Percentiles rank a stretch among this genome's conserved stretches.
These are phyloP conservation scores for Nomada goodeniana DNA, from an alignment of 2,888 invertebrate genomes.

Conservation along the genomic window DNA sequence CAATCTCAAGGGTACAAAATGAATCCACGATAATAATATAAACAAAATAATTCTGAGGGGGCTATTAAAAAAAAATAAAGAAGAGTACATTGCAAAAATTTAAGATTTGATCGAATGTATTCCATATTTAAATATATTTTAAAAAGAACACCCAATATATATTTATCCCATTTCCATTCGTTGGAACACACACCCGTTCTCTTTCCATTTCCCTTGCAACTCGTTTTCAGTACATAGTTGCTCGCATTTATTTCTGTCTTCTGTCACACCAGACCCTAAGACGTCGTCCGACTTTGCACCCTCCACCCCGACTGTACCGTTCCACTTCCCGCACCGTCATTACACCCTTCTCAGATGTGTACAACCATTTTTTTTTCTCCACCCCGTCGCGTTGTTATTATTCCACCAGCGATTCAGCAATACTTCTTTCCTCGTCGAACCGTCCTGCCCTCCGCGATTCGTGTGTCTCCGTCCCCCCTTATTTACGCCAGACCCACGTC, in stretches of 20 bases:
- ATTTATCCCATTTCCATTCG: too few relatives aligned
- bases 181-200: neutral
- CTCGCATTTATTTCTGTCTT: neutral
- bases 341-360: slow-evolving; percentile 1
- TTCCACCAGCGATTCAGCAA: slow-evolving; percentile 1
- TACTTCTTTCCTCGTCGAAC: slow-evolving; percentile 2
- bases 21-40: too few relatives aligned
- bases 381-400: neutral
- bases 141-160: neutral
- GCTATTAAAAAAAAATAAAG: too few relatives aligned
- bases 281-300: neutral
- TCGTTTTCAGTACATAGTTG: neutral
- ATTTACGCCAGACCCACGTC: neutral
- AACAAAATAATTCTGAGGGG: too few relatives aligned
- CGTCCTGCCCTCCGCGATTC: slow-evolving; percentile 1
- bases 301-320: neutral
- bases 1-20: too few relatives aligned
- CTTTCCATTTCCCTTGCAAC: neutral
- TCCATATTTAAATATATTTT: too few relatives aligned
- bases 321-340: neutral
- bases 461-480: slow-evolving; percentile 8
- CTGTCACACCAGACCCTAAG: neutral
- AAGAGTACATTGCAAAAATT: too few relatives aligned
- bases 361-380: neutral
- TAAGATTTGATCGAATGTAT: too few relatives aligned